phyloP scores from a whole-genome alignment of 2,797 vertebrate species.

The Sciurus carolinensis region DNA sequence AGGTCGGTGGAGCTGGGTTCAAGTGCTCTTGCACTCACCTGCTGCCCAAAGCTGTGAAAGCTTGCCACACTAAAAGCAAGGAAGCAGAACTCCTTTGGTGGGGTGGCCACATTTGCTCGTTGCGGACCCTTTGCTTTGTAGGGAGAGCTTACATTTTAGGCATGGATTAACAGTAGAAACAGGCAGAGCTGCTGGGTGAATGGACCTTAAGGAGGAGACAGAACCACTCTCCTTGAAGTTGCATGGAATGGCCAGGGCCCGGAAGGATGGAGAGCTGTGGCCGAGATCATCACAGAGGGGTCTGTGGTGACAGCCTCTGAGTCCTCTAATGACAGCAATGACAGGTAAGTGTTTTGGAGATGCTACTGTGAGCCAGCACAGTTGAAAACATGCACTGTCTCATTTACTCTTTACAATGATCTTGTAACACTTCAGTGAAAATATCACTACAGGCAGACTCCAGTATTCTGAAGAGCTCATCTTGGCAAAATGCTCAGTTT shows the following conservation, averaged over 20 bases:
- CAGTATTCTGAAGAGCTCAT: background rate
- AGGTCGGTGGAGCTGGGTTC: background rate
- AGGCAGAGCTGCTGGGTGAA: background rate
- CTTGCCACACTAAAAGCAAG: background rate
- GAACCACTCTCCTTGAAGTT: background rate
- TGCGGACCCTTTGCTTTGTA: background rate
- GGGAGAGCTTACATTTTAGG: background rate
- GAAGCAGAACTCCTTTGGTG: background rate
- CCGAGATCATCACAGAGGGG: background rate
- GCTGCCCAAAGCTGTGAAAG: fast-evolving
- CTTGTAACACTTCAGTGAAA: background rate
- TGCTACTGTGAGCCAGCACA: background rate
- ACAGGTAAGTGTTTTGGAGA: background rate
- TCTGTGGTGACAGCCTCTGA: background rate
- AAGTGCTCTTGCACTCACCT: background rate
- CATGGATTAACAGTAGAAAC: background rate
- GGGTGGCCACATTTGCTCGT: background rate
- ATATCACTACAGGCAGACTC: background rate
- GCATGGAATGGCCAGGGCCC: background rate
- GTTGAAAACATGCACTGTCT: background rate
- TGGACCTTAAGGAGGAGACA: fast-evolving
- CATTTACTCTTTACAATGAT: background rate
- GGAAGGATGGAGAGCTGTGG: background rate
- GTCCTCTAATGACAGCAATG: background rate
- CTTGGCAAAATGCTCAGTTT: background rate